Base-by-base conservation (phyloP, 1,140 invertebrate genomes). In the Eciton burchellii region DNA sequence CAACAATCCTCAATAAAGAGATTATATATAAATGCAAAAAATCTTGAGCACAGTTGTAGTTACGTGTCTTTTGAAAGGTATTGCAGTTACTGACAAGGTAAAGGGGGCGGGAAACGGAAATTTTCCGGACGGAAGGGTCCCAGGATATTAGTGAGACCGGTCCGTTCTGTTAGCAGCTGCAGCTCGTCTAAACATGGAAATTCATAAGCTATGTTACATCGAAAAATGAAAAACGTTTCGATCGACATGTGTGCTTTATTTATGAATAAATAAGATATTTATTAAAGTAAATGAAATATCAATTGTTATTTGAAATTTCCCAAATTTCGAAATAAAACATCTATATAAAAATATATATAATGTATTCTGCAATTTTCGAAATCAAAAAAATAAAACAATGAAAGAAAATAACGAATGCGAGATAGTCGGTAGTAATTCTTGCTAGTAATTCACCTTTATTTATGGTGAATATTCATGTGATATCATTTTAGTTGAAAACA, bases 131-230 rank as follows among this genome's bases (percentile, higher is more conserved):
- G 41, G 49, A 73, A 45, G 52, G 60, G 70, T 59, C 84, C 29
- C 77, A 29, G 6, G 66, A 81, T 60, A 68, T 54, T 63, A 79
- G 71, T 62, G 83, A 72, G 81, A 85, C 84, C 77, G 73, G 72
- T 86, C 76, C 73, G 72, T 60, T 86, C 76, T 68, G 72, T 60
- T 65, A 82, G 73, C 88, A 89, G 83, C 88, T 88, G 87, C 86
- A 62, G 52, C 83, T 89, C 82, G 81, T 90, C 87, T 84, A 90
- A 91, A 91, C 86, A 91, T 89, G 90, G 89, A 91, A 91, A 91
- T 90, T 91, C 89, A 81, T 90, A 88, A 88, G 74, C 85, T 77
- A 84, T 82, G 66, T 86, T 71, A 72, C 26, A 26, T 49, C 11
- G 26, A 35, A 47, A 73, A 73, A 57, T 12, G 29, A 63, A 45